Evolutionary conservation across 2,888 invertebrate genomes (phyloP), one percentile per base, ranked within the genome.

Genomic region (Oscheius sp.): DNA sequence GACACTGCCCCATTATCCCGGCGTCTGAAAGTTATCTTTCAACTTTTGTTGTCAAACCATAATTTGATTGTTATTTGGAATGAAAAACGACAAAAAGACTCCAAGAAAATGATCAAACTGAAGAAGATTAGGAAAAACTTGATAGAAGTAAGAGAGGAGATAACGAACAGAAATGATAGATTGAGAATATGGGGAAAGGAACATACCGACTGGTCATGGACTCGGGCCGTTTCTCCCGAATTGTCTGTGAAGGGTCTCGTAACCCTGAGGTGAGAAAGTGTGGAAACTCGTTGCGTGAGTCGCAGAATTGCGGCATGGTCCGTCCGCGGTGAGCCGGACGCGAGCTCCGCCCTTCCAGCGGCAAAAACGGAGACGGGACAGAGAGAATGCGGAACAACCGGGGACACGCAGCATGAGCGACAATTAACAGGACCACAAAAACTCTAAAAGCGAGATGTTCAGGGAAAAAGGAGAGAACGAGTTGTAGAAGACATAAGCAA

Each of bases 1-100:
- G 78, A 78, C 46, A 80, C 71, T n/a, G 71, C 64, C 20, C 72
- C 71, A 15, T 39, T 34, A n/a, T 64, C 64, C 5, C 64, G 64
- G 4, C 48, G 31, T 33, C 64, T 64, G 34, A n/a, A 63, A 57
- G 23, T 34, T 12, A n/a, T 17, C 10, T 15, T 46, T 46, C 20
- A n/a, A 46, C 8, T 37, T 15, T 37, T 6, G 12, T 15, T 37
- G 8, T 15, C 37, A 37, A 15, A 37, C n/a, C n/a, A n/a, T n/a
- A 10, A 15, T 37, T 37, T 37, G 37, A 37, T 37, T 37, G 37
- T 15, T 37, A 10, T n/a, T n/a, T n/a, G n/a, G n/a, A n/a, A n/a
- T n/a, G n/a, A n/a, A n/a, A n/a, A n/a, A n/a, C n/a, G n/a, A n/a
- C n/a, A n/a, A 37, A 8, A 37, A 15, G 37, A 37, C 15, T 37